phyloP scores from a whole-genome alignment of 2,797 vertebrate species.

The Epinephelus awoara region DNA sequence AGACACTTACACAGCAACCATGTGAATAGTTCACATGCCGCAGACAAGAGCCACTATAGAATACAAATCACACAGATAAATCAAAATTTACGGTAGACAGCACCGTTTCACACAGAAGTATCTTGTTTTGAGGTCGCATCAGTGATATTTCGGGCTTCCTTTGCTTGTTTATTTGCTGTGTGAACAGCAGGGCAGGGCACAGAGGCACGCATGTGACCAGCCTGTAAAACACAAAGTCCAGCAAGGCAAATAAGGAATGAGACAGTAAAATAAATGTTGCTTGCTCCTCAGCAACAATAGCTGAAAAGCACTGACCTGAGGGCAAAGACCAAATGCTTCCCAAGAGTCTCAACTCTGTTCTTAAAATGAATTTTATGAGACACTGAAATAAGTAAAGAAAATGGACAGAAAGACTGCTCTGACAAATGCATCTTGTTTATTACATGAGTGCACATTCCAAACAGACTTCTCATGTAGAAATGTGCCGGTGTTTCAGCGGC shows the following conservation, averaged over 20 bases:
- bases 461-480: conserved; percentile 52
- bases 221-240: conserved; percentile 24
- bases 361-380: neutral
- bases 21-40: conserved; percentile 67
- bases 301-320: neutral
- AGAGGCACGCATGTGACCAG: conserved; percentile 29
- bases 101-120: neutral
- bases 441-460: conserved; percentile 52
- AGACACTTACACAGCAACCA: conserved; percentile 67
- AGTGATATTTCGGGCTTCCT: conserved; percentile 14
- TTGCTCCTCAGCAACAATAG: conserved; percentile 16
- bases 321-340: neutral
- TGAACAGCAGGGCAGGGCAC: conserved; percentile 7
- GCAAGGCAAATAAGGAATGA: conserved; percentile 12
- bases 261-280: neutral
- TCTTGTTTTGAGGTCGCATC: conserved; percentile 7
- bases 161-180: conserved; percentile 21
- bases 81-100: neutral
- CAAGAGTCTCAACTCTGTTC: neutral
- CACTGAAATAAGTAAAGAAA: conserved; percentile 7
- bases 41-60: conserved; percentile 44
- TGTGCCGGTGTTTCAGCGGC: conserved; percentile 42
- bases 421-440: conserved; percentile 75
- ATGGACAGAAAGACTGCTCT: conserved; percentile 26
- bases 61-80: conserved; percentile 36